phyloP scores from a whole-genome alignment of 2,797 vertebrate genomes.

The Micromesistius poutassou region DNA sequence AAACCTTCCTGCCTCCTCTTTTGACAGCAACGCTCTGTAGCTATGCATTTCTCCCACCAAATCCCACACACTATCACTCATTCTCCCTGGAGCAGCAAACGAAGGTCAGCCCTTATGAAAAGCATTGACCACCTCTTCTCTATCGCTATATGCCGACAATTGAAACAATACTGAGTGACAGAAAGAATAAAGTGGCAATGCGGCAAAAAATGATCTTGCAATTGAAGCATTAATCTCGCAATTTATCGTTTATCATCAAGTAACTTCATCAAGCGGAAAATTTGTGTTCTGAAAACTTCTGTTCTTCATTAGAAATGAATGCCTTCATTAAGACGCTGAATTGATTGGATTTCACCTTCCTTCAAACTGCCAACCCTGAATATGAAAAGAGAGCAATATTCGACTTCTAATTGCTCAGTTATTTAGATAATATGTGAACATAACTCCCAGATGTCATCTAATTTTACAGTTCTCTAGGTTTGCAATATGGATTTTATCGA shows the following conservation, averaged over 20 bases:
- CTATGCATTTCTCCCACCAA: constrained; percentile 55
- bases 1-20: constrained; percentile 37
- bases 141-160: constrained; percentile 19
- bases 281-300: constrained; percentile 47
- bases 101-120: constrained; percentile 57
- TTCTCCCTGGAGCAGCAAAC: constrained; percentile 44
- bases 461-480: background rate
- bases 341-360: constrained; percentile 43
- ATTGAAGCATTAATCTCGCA: constrained; percentile 23
- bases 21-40: constrained; percentile 31
- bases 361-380: background rate
- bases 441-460: background rate
- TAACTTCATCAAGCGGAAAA: constrained; percentile 31
- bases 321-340: constrained; percentile 57
- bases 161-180: constrained; percentile 36
- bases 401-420: constrained; percentile 38
- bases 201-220: constrained; percentile 19
- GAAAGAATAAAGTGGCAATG: constrained; percentile 12
- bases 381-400: constrained; percentile 19
- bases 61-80: constrained; percentile 56
- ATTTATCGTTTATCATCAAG: constrained; percentile 32
- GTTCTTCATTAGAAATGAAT: constrained; percentile 50
- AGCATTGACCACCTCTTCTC: constrained; percentile 39
- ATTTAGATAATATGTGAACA: constrained; percentile 2
- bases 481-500: background rate